Percentiles rank a stretch among this genome's conserved stretches.
Conservation (phyloP, 2,113 vertebrate species). For the Tachuris rubrigastra region DNA sequence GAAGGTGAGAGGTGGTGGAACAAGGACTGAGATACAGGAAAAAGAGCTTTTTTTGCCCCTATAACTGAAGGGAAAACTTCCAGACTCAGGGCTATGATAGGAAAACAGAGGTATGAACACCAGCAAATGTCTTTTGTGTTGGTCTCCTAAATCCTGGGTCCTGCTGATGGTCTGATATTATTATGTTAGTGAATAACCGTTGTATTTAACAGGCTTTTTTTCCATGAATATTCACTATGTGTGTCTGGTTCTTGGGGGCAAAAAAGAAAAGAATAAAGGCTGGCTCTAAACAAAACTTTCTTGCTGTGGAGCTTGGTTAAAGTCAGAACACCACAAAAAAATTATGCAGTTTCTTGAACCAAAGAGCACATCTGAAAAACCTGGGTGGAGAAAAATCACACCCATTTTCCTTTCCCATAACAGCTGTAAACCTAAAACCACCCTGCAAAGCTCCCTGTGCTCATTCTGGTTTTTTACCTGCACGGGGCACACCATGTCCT, state of each 20-base stretch:
- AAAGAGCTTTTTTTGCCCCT: neutral
- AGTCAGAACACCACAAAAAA: neutral
- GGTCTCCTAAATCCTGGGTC: neutral
- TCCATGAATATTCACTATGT: too few species aligned
- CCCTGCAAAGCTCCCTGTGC: neutral
- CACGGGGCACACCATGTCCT: neutral
- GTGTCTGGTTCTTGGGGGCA: neutral
- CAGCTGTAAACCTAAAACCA: neutral
- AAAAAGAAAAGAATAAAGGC: neutral
- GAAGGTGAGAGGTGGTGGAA: neutral
- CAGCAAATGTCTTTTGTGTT: neutral
- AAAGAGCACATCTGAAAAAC: neutral
- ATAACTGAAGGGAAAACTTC: neutral
- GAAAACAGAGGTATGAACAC: neutral
- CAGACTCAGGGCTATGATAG: neutral
- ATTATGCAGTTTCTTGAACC: neutral
- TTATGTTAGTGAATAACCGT: neutral
- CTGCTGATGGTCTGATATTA: neutral
- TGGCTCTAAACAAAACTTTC: neutral
- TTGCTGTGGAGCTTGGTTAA: neutral
- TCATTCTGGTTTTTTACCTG: neutral
- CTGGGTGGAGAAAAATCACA: neutral
- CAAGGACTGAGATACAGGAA: neutral
- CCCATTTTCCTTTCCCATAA: neutral
- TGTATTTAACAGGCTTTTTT: neutral